Conservation (phyloP, 2,113 vertebrate genomes). For the Rhagologus leucostigma region DNA sequence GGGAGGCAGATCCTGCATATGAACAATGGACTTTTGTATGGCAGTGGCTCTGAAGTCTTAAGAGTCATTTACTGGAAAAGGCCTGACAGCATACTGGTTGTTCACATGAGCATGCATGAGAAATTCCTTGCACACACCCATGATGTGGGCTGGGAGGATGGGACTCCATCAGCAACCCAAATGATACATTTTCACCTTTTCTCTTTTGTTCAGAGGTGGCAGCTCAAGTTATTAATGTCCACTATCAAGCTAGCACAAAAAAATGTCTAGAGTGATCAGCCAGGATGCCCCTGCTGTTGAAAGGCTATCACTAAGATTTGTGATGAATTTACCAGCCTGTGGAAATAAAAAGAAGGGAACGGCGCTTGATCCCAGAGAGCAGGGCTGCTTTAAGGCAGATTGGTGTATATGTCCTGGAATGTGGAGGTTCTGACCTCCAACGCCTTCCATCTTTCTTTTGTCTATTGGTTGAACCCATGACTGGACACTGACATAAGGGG, state of each 20-base stretch:
- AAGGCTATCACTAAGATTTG: neutral
- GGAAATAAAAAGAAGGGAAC: neutral
- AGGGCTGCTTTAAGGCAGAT: neutral
- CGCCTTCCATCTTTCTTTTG: neutral
- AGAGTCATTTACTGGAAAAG: neutral
- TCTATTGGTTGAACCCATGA: neutral
- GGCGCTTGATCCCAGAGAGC: neutral
- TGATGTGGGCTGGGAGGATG: neutral
- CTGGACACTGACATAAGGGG: neutral
- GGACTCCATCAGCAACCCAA: neutral
- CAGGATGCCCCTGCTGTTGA: neutral
- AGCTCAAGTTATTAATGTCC: neutral
- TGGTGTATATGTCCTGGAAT: accelerated
- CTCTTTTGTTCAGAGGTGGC: neutral
- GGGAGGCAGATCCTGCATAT: neutral
- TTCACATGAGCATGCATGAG: neutral
- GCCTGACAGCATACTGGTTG: neutral
- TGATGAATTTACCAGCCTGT: neutral
- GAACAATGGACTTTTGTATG: constrained; percentile 22
- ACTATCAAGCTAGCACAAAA: neutral
- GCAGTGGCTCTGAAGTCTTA: neutral
- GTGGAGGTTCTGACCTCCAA: neutral
- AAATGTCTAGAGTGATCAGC: neutral
- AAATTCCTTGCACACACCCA: constrained; percentile 20
- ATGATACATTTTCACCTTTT: neutral